Evolutionary conservation across 2,888 invertebrate genomes (phyloP).

Genomic region (Pheosia tremula): DNA sequence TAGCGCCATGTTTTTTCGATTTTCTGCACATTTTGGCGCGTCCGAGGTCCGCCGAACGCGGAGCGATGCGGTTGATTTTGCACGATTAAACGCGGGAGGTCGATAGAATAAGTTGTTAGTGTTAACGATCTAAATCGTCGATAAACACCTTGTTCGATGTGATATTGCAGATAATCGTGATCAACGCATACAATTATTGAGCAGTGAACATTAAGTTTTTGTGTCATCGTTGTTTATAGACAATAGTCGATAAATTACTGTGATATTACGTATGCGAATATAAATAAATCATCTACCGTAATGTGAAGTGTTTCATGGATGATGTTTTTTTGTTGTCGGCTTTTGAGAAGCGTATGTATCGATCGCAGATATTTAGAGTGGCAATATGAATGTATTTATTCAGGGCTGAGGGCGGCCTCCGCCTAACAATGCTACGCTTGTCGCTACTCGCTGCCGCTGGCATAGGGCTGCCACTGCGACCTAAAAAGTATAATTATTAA

Average conservation of each 20-base stretch:
- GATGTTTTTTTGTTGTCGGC: slow-evolving; percentile 54
- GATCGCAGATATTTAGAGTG: slow-evolving; percentile 80
- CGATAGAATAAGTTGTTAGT: slow-evolving; percentile 80
- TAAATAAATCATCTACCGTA: slow-evolving; percentile 34
- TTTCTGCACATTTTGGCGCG: slow-evolving; percentile 80
- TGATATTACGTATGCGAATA: background rate
- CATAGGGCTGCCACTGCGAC: slow-evolving; percentile 55
- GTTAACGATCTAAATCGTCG: slow-evolving; percentile 71
- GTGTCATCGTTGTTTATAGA: slow-evolving; percentile 2
- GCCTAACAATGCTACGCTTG: slow-evolving; percentile 83
- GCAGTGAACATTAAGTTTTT: slow-evolving; percentile 13
- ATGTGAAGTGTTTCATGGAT: slow-evolving; percentile 44
- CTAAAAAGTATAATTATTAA: background rate
- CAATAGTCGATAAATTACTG: background rate
- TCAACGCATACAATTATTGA: slow-evolving; percentile 15
- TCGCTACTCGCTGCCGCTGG: slow-evolving; percentile 68
- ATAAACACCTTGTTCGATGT: slow-evolving; percentile 53
- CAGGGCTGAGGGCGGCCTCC: slow-evolving; percentile 77
- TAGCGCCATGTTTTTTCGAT: slow-evolving; percentile 84
- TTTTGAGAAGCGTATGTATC: slow-evolving; percentile 55
- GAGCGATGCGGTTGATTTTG: slow-evolving; percentile 75
- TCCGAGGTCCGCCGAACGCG: slow-evolving; percentile 66
- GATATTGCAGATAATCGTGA: slow-evolving; percentile 36
- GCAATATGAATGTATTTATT: slow-evolving; percentile 85
- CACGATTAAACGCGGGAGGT: slow-evolving; percentile 76